Conservation (phyloP, 2,113 vertebrate species). For the Calyptommatus sinebrachiatus region DNA sequence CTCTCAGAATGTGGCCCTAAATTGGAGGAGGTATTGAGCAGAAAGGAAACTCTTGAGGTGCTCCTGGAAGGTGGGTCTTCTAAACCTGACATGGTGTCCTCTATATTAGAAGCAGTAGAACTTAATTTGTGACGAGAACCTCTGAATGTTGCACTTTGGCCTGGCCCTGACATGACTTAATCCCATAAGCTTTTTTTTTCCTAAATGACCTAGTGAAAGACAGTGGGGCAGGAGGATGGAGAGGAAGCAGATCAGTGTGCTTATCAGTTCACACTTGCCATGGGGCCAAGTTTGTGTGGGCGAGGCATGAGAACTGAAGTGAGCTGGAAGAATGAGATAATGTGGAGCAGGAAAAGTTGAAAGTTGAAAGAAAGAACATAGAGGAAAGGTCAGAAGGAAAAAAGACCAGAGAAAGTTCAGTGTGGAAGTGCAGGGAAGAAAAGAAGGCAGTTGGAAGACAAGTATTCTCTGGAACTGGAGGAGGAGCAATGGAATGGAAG, state of each 20-base stretch:
- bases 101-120: neutral
- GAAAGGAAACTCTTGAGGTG: conserved; percentile 5
- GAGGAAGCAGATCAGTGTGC: neutral
- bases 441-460: conserved; percentile 14
- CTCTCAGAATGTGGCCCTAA: neutral
- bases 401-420: neutral
- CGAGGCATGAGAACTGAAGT: neutral
- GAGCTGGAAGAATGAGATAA: neutral
- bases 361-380: neutral
- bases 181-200: too few relatives aligned
- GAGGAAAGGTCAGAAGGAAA: neutral
- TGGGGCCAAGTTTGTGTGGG: neutral
- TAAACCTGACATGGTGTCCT: neutral
- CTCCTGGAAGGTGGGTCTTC: neutral
- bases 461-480: too few relatives aligned
- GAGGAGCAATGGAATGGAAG: neutral
- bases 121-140: neutral
- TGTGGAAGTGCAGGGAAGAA: neutral
- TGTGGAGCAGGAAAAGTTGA: neutral
- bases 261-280: too few relatives aligned
- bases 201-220: neutral
- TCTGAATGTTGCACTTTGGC: neutral
- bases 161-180: neutral
- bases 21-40: neutral
- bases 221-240: neutral